These are phyloP conservation scores for Paramormyrops hopkinsi DNA, from an alignment of 2,797 vertebrate species.

Conservation along the genomic window DNA sequence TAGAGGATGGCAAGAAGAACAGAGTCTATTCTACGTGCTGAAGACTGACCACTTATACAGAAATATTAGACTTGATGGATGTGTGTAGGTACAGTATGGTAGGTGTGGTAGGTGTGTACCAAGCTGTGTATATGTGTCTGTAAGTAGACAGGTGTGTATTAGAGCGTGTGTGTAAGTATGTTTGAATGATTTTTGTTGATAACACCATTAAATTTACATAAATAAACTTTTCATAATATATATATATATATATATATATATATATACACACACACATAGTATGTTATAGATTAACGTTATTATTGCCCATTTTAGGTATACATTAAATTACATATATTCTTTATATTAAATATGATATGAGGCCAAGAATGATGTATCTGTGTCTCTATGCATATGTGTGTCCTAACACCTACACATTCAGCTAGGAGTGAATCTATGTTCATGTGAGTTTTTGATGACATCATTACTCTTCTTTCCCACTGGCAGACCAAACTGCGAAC, in stretches of 20 bases:
- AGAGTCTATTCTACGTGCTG: background rate
- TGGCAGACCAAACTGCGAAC: background rate
- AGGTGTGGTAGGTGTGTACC: background rate
- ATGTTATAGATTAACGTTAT: background rate
- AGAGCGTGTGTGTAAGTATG: background rate
- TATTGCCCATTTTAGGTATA: background rate
- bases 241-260: background rate
- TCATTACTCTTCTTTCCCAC: background rate
- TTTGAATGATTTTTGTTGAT: background rate
- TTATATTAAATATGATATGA: background rate
- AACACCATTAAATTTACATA: background rate
- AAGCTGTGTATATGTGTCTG: background rate
- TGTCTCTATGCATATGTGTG: background rate
- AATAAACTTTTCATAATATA: background rate
- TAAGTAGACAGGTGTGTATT: background rate
- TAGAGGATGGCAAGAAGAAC: background rate
- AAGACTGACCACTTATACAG: background rate
- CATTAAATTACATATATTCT: background rate
- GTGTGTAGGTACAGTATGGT: background rate
- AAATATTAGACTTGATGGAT: background rate
- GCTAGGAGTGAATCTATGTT: background rate
- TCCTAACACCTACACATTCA: no score
- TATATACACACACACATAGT: background rate
- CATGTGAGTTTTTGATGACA: background rate
- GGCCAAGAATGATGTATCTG: background rate